Evolutionary conservation across 1,140 invertebrate genomes (phyloP).

Genomic region (Eubasilissa regina): DNA sequence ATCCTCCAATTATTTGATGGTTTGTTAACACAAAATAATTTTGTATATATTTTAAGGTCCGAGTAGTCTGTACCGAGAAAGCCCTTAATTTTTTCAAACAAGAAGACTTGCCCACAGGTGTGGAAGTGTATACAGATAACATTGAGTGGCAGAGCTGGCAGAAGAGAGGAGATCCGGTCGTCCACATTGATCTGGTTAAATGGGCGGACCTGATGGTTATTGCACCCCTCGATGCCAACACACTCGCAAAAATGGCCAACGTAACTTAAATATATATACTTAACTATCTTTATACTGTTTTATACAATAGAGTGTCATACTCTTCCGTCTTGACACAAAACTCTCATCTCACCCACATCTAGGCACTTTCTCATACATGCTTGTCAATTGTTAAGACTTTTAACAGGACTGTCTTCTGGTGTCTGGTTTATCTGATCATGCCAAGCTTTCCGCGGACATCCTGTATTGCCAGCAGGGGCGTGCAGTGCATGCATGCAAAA

Average conservation of each 20-base stretch:
- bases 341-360: no score
- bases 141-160: conserved; percentile 96
- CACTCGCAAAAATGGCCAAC: conserved; percentile 91
- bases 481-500: no score
- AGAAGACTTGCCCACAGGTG: conserved; percentile 74
- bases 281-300: not conserved
- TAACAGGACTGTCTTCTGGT: no score
- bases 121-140: conserved; percentile 83
- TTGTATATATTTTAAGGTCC: conserved; percentile 74
- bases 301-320: no score
- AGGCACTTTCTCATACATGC: no score
- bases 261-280: not conserved
- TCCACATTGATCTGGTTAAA: conserved; percentile 96
- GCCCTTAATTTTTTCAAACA: conserved; percentile 89
- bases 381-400: no score
- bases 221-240: conserved; percentile 97
- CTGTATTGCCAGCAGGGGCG: no score
- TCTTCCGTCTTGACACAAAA: no score
- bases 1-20: no score
- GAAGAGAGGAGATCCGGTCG: conserved; percentile 91
- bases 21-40: not conserved
- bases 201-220: conserved; percentile 97
- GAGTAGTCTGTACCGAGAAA: conserved; percentile 87
- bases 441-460: no score
- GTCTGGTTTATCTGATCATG: no score